Conservation (phyloP, 2,797 vertebrate genomes). For the Anguilla pacifica region DNA sequence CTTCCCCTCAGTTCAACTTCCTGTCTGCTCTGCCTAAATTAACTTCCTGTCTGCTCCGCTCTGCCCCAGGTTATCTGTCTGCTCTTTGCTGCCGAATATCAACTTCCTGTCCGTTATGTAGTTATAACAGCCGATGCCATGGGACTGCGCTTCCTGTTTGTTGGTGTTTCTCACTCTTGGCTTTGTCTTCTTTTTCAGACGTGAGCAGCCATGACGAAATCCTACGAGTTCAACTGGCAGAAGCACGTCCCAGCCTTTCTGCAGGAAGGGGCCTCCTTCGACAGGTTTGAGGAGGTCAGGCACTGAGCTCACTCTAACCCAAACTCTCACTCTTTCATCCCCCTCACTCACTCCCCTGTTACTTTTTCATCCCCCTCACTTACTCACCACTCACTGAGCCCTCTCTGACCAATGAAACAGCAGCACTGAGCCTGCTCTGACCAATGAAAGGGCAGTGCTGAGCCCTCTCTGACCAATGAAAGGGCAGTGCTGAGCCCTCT, state of each 20-base stretch:
- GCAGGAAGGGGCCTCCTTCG: constrained; percentile 92
- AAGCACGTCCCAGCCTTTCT: constrained; percentile 90
- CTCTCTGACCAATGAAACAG: neutral
- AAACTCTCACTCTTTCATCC: neutral
- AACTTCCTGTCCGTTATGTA: too few species aligned
- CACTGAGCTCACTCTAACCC: neutral
- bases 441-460: neutral
- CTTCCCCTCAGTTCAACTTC: too few species aligned
- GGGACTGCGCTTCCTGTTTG: too few species aligned
- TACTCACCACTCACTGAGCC: neutral
- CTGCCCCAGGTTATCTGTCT: too few species aligned
- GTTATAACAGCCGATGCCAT: too few species aligned
- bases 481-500: neutral
- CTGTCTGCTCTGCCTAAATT: too few species aligned
- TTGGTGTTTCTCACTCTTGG: constrained; percentile 15
- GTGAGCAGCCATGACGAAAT: constrained; percentile 92
- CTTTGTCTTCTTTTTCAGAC: constrained; percentile 68
- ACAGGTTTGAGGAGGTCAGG: constrained; percentile 95
- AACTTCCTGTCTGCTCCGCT: too few species aligned
- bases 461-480: neutral
- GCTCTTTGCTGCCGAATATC: too few species aligned
- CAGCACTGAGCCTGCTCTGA: neutral
- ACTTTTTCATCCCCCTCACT: constrained; percentile 8
- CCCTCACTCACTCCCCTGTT: neutral
- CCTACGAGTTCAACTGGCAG: constrained; percentile 98